A percentile compares a stretch with the other conserved stretches of the same genome.
Conservation (phyloP, 2,888 invertebrate genomes). For the Anoplius nigerrimus region DNA sequence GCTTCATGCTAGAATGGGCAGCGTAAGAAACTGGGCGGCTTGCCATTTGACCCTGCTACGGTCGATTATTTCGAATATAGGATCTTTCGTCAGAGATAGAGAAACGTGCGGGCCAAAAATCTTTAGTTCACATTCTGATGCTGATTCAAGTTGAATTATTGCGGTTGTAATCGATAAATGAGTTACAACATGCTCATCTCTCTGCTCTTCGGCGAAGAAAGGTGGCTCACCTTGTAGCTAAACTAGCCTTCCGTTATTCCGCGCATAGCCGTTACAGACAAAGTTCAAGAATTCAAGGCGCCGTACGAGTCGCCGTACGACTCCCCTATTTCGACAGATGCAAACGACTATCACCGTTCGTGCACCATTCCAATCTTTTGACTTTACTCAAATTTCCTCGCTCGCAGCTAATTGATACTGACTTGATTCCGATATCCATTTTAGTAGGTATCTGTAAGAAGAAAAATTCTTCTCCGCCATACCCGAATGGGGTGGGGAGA, state of each 20-base stretch:
- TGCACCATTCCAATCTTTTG: too few species aligned
- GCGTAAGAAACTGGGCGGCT: too few species aligned
- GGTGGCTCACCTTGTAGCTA: constrained; percentile 11
- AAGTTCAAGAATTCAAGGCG: constrained; percentile 5
- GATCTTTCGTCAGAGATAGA: background rate
- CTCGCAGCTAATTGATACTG: too few species aligned
- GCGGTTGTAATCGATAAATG: constrained; percentile 2
- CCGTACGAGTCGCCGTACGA: background rate
- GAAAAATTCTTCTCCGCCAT: too few species aligned
- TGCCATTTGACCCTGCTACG: background rate
- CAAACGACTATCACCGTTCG: too few species aligned
- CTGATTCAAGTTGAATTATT: background rate
- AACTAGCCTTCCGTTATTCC: constrained; percentile 4
- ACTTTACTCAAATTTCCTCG: too few species aligned
- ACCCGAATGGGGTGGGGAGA: too few species aligned
- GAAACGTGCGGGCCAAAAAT: background rate
- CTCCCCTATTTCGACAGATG: too few species aligned
- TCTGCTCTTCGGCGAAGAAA: constrained; percentile 7
- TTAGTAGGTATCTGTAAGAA: too few species aligned
- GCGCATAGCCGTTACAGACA: background rate
- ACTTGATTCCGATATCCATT: too few species aligned
- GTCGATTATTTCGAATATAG: background rate
- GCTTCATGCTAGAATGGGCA: too few species aligned
- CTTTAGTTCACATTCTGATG: background rate
- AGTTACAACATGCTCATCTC: constrained; percentile 10